A percentile compares a stretch with the other conserved stretches of the same genome.
phyloP scores from a whole-genome alignment of 2,113 vertebrate species.

The Sapajus apella region DNA sequence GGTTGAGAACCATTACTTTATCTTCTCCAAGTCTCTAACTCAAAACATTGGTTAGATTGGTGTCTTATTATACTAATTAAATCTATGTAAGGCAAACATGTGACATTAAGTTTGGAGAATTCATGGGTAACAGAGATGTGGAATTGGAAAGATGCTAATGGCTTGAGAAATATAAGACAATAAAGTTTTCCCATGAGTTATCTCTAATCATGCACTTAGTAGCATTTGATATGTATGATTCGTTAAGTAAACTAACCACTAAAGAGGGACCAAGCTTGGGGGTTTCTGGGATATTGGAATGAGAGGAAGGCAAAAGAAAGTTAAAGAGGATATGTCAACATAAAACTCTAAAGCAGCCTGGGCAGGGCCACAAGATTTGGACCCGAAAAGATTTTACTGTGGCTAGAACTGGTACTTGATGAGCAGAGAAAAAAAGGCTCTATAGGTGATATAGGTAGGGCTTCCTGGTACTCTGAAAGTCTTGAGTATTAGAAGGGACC shows the following conservation, averaged over 20 bases:
- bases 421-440: background rate
- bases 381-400: background rate
- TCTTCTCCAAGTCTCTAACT: background rate
- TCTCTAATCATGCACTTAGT: background rate
- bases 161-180: background rate
- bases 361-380: background rate
- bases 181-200: background rate
- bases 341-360: background rate
- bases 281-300: background rate
- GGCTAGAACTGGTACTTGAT: background rate
- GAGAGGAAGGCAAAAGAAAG: background rate
- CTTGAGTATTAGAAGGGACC: background rate
- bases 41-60: background rate
- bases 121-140: background rate
- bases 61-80: background rate
- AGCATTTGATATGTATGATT: background rate
- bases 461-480: background rate
- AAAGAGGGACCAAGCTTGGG: background rate
- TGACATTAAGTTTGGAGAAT: background rate
- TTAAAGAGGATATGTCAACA: background rate
- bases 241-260: background rate
- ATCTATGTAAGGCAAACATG: background rate
- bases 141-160: background rate
- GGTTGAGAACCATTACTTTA: background rate
- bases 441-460: background rate